A percentile compares a stretch with the other conserved stretches of the same genome.
These are phyloP conservation scores for Procambarus clarkii DNA, from an alignment of 1,140 invertebrate genomes.

Conservation along the genomic window DNA sequence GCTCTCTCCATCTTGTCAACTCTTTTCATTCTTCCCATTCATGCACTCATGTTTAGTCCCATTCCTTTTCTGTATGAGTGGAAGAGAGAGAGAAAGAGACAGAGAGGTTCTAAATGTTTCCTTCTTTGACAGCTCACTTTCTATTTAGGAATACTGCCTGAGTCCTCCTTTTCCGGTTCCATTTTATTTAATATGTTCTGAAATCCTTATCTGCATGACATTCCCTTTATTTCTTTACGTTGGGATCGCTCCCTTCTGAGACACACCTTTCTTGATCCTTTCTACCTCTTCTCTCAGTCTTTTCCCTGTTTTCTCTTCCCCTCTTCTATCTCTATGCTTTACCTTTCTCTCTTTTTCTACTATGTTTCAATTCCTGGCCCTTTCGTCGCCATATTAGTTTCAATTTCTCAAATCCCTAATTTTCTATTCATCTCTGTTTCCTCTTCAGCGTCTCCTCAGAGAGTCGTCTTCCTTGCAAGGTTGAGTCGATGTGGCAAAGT, in stretches of 20 bases:
- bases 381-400: background rate
- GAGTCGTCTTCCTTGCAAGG: background rate
- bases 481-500: too few relatives aligned
- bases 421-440: background rate
- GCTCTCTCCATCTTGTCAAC: too few relatives aligned
- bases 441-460: background rate
- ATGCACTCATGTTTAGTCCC: too few relatives aligned
- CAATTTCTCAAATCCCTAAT: background rate
- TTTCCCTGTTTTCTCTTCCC: background rate
- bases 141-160: background rate
- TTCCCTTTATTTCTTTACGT: background rate
- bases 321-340: background rate
- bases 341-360: background rate
- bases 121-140: background rate
- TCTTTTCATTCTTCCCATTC: too few relatives aligned
- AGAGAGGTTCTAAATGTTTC: too few relatives aligned
- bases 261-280: background rate
- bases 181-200: too few relatives aligned
- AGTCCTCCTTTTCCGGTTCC: too few relatives aligned
- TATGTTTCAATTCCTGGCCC: background rate
- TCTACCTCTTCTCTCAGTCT: background rate
- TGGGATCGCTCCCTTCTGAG: too few relatives aligned
- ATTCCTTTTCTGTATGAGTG: too few relatives aligned
- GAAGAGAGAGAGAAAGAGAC: too few relatives aligned
- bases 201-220: background rate